Base-by-base conservation (phyloP, 1,140 invertebrate genomes). In the Zelostemma sp. region DNA sequence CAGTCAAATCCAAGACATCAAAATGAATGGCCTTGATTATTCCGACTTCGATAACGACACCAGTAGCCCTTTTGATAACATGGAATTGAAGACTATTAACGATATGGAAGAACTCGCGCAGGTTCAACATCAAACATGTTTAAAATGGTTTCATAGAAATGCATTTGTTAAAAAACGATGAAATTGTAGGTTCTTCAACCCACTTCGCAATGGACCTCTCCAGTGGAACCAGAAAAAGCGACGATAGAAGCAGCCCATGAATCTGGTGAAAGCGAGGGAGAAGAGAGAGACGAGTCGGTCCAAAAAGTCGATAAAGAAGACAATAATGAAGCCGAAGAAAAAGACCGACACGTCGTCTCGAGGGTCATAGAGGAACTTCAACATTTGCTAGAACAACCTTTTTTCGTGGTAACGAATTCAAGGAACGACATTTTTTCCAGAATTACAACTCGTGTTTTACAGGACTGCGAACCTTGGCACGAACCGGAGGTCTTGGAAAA, bases 41-140 rank as follows among this genome's bases (percentile, higher is more conserved):
- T 90, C 90, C 38, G 93, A 95, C 78, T 96, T 96, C 86, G 94
- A 96, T 83, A 90, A 92, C 79, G 93, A 95, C 79, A 94, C 92
- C 46, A 94, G 93, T 12, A 95, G 93, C 79, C 94, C 94, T 0
- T 96, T 96, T 85, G 94, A 96, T 86, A 94, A 94, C 86, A 90
- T 95, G 82, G 94, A 95, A 86, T 79, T 96, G 19, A 95, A 96
- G 84, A 94, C 93, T 31, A 93, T 96, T 38, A 95, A 96, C 84
- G 94, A 95, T 80, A 90, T 95, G 86, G 93, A 95, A 81, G 90
- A 95, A 80, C 84, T 96, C 41, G 93, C 93, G 3, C 90, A 93
- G 81, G 84, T 78, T 57, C 11, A 69, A 58, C 11, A 4, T 28
- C 25, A 28, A 47, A 51, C 49, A 19, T 25, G 35, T 18, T 46